Conservation (phyloP, 2,797 vertebrate species). For the Protosalanx chinensis region DNA sequence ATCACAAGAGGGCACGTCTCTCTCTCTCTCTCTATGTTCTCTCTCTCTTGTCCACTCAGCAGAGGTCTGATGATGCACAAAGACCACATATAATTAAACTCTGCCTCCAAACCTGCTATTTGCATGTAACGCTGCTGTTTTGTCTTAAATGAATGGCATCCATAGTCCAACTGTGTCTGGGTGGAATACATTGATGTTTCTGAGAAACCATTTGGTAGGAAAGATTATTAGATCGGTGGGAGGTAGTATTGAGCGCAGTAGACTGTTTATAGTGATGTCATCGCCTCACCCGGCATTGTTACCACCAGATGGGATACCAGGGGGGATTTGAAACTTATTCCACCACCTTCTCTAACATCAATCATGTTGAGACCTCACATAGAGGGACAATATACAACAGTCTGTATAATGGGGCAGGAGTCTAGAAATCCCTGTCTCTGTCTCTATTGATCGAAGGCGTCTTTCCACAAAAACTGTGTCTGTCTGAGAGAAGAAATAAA, state of each 20-base stretch:
- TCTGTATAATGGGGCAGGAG: too few species aligned
- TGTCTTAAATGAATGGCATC: not conserved
- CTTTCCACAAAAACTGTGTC: conserved; percentile 32
- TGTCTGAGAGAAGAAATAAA: conserved; percentile 44
- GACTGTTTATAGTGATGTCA: not conserved
- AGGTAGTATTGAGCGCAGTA: not conserved
- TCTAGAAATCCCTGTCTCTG: conserved; percentile 38
- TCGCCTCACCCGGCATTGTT: not conserved
- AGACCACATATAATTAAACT: not conserved
- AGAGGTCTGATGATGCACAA: not conserved
- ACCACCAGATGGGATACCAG: conserved; percentile 41
- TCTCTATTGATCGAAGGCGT: conserved; percentile 56
- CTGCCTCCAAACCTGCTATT: too few species aligned
- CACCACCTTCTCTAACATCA: too few species aligned
- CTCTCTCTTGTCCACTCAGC: not conserved
- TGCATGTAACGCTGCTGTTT: not conserved
- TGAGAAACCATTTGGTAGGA: not conserved
- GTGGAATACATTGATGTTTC: not conserved
- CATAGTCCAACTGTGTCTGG: not conserved
- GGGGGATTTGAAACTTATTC: not conserved
- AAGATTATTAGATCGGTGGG: not conserved
- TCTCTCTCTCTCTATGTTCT: too few species aligned
- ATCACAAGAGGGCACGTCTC: too few species aligned
- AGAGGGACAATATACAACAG: too few species aligned
- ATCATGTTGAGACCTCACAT: too few species aligned